Evolutionary conservation across 2,113 vertebrate species (phyloP).

Genomic region (Nettapus auritus): DNA sequence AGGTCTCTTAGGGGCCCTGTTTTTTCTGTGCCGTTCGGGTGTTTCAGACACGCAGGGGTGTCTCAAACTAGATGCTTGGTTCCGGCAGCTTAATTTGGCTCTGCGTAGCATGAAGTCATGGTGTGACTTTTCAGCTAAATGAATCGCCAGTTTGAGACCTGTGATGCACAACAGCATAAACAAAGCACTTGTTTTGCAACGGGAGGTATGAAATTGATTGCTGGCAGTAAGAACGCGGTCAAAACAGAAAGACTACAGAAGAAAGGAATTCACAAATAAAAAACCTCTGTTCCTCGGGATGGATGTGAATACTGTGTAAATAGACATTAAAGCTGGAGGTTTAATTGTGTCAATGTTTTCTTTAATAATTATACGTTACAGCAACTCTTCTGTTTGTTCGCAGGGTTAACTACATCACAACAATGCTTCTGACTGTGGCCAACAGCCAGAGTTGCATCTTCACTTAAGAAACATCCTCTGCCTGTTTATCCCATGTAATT

Average conservation of each 20-base stretch:
- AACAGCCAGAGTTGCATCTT: slow-evolving; percentile 50
- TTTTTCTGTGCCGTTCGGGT: background rate
- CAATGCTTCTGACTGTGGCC: slow-evolving; percentile 30
- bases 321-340: slow-evolving; percentile 47
- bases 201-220: background rate
- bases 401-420: slow-evolving; percentile 45
- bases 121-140: background rate
- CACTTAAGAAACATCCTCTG: slow-evolving; percentile 56
- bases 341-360: slow-evolving; percentile 51
- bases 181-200: slow-evolving; percentile 48
- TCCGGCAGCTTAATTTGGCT: background rate
- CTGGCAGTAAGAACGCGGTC: slow-evolving; percentile 37
- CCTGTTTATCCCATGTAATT: slow-evolving; percentile 45
- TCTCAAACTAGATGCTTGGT: background rate
- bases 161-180: background rate
- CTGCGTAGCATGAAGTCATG: background rate
- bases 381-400: background rate
- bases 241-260: slow-evolving; percentile 52
- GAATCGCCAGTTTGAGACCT: slow-evolving; percentile 15
- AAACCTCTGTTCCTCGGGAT: slow-evolving; percentile 20
- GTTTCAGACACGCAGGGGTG: background rate
- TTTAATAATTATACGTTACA: slow-evolving; percentile 45
- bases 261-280: slow-evolving; percentile 66
- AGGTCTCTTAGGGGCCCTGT: background rate
- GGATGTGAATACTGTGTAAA: slow-evolving; percentile 50